These are phyloP conservation scores for Phania funesta DNA, from an alignment of 2,888 invertebrate species.

Conservation along the genomic window DNA sequence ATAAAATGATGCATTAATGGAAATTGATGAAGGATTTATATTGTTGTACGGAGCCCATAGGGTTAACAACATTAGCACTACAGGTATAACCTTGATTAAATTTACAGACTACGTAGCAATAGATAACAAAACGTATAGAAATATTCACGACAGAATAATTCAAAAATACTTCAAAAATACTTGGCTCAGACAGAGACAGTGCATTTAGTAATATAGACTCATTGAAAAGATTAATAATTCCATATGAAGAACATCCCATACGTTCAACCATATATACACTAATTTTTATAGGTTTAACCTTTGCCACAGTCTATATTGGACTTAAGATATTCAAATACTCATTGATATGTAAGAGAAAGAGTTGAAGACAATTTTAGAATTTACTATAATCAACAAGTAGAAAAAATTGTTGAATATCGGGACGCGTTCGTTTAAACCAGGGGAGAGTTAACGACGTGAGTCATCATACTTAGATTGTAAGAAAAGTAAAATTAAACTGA, in stretches of 20 bases:
- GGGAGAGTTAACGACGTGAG: not conserved
- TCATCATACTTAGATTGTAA: no score
- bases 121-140: not conserved
- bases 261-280: not conserved
- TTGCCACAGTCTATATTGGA: not conserved
- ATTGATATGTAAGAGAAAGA: not conserved
- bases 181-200: not conserved
- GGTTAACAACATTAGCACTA: not conserved
- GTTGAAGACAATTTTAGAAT: not conserved
- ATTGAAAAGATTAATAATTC: not conserved
- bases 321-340: not conserved
- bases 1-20: not conserved
- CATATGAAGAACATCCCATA: not conserved
- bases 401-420: not conserved
- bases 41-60: not conserved
- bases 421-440: not conserved
- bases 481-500: no score
- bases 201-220: not conserved
- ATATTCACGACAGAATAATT: not conserved
- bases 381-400: not conserved
- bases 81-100: not conserved
- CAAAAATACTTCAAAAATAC: not conserved
- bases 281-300: not conserved
- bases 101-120: not conserved
- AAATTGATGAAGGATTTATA: not conserved